Percentiles rank a stretch among this genome's conserved stretches.
Evolutionary conservation across 2,888 invertebrate genomes (phyloP).

Genomic region (Chamaedrilus cognettii): DNA sequence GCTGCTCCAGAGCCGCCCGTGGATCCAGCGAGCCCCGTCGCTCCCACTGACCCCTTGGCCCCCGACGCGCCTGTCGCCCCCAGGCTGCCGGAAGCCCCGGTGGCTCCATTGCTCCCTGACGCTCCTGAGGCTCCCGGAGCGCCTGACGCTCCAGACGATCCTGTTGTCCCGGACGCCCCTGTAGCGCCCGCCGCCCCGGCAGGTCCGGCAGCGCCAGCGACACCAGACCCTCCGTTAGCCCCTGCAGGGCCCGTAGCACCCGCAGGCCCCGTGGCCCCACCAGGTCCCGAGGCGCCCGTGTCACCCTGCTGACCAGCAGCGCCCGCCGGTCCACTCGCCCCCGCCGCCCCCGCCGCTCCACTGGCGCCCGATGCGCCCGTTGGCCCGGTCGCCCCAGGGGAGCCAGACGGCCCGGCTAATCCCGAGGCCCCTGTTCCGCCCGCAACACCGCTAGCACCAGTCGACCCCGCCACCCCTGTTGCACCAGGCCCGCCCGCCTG

Average conservation of each 20-base stretch:
- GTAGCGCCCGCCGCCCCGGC: slow-evolving; percentile 34
- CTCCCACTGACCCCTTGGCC: slow-evolving; percentile 16
- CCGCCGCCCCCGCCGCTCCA: slow-evolving; percentile 11
- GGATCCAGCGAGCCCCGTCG: slow-evolving; percentile 26
- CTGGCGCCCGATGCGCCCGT: slow-evolving; percentile 10
- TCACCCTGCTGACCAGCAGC: slow-evolving; percentile 5
- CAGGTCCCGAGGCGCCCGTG: slow-evolving; percentile 11
- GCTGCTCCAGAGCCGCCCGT: slow-evolving; percentile 30
- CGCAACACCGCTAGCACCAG: not conserved
- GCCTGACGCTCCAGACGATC: slow-evolving; percentile 24
- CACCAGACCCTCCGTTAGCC: slow-evolving; percentile 21
- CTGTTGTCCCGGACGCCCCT: slow-evolving; percentile 18
- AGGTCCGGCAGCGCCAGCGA: not conserved
- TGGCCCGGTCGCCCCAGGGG: slow-evolving; percentile 11
- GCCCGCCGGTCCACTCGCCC: slow-evolving; percentile 13
- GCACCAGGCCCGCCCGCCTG: slow-evolving; percentile 33
- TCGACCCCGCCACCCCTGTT: not conserved
- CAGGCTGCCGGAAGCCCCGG: slow-evolving; percentile 8
- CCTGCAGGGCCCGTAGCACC: slow-evolving; percentile 26
- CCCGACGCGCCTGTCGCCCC: slow-evolving; percentile 22
- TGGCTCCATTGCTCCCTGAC: slow-evolving; percentile 13
- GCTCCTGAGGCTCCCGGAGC: slow-evolving; percentile 23
- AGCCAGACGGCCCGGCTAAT: slow-evolving; percentile 12
- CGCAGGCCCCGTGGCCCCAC: slow-evolving; percentile 18
- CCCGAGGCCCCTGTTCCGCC: slow-evolving; percentile 14